A percentile compares a stretch with the other conserved stretches of the same genome.
These are phyloP conservation scores for Terrapene triunguis DNA, from an alignment of 2,113 vertebrate species.

Conservation along the genomic window DNA sequence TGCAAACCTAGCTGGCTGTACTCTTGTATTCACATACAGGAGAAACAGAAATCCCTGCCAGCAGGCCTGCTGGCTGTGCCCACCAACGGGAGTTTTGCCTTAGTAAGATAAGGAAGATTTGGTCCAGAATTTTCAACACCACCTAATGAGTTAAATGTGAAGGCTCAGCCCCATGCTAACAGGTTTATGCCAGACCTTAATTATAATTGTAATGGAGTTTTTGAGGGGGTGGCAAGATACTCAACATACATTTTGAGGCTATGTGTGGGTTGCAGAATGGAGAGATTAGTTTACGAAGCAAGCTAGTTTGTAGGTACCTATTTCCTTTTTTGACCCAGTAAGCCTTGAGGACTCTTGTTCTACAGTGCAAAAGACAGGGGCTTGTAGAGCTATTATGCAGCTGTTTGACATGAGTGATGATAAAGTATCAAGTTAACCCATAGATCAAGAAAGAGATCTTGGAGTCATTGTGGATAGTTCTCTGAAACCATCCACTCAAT, in stretches of 20 bases:
- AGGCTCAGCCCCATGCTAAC: background rate
- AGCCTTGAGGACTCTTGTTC: background rate
- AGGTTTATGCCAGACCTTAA: background rate
- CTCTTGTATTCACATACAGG: no score
- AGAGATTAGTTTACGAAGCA: background rate
- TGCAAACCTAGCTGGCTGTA: no score
- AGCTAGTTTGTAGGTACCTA: background rate
- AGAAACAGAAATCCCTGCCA: background rate
- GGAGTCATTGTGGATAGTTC: no score
- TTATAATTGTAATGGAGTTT: background rate
- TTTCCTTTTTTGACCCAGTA: background rate
- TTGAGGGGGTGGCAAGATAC: background rate
- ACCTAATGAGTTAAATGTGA: background rate
- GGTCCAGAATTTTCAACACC: background rate
- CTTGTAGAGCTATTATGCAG: no score
- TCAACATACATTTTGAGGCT: rapidly evolving
- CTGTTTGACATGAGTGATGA: no score
- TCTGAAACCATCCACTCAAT: no score
- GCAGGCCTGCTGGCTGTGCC: background rate
- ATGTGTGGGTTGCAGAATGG: background rate
- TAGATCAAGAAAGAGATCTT: no score
- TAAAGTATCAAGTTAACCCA: no score
- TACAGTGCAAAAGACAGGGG: background rate
- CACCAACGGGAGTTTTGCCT: background rate
- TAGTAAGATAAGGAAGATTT: background rate